Evolutionary conservation across 2,888 invertebrate species (phyloP).

Genomic region (Cataglyphis rosenhaueri): DNA sequence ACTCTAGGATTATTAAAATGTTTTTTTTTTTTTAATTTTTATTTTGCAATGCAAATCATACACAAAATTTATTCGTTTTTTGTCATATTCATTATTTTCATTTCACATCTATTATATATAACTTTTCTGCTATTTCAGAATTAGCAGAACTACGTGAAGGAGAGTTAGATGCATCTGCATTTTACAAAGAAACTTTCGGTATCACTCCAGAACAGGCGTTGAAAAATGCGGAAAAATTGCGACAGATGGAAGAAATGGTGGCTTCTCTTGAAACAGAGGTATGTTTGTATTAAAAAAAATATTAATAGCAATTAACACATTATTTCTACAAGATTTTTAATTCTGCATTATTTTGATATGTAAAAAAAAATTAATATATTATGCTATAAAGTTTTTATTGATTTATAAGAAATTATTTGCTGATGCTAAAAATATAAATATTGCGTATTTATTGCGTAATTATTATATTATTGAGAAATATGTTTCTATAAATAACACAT

Average conservation of each 20-base stretch:
- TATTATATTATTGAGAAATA: neutral
- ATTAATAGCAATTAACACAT: neutral
- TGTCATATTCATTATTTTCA: neutral
- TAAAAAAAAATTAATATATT: neutral
- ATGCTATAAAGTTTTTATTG: neutral
- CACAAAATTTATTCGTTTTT: neutral
- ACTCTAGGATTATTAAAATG: neutral
- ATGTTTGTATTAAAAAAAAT: constrained; percentile 26
- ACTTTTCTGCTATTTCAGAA: constrained; percentile 70
- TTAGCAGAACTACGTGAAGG: constrained; percentile 77
- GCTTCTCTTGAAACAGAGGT: constrained; percentile 82
- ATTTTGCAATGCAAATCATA: neutral
- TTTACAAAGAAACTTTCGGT: constrained; percentile 80
- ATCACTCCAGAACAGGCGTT: constrained; percentile 81
- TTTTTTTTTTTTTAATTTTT: neutral
- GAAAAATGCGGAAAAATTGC: constrained; percentile 81
- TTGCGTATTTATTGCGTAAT: neutral
- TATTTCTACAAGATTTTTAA: neutral
- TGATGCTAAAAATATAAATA: neutral
- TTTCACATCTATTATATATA: neutral
- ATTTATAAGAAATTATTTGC: neutral
- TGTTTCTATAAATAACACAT: neutral
- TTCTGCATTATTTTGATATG: neutral
- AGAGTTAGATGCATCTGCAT: constrained; percentile 75
- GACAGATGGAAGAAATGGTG: constrained; percentile 81